Conservation (phyloP, 2,888 invertebrate genomes). For the Harmothoe impar region DNA sequence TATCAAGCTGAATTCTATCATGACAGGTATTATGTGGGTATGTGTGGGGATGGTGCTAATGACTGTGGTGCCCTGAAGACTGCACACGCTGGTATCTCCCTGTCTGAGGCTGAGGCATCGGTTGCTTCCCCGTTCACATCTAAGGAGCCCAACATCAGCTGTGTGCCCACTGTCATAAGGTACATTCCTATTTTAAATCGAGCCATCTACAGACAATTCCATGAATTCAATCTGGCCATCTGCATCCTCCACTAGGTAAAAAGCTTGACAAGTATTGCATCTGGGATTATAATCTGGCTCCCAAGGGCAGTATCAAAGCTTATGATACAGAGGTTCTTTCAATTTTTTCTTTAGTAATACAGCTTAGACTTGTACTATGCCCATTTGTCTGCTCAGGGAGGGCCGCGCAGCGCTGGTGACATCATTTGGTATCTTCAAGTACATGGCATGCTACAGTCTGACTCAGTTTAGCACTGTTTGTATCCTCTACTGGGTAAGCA, state of each 20-base stretch:
- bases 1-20: neutral
- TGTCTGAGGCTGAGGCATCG: slow-evolving; percentile 86
- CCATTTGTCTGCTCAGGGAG: slow-evolving; percentile 86
- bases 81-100: slow-evolving; percentile 84
- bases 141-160: slow-evolving; percentile 82
- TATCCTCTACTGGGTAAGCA: slow-evolving; percentile 91
- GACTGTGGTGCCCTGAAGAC: slow-evolving; percentile 82
- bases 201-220: no score
- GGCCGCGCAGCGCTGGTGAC: slow-evolving; percentile 97
- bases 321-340: no score
- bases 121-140: slow-evolving; percentile 87
- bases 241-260: no score
- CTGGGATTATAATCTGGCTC: no score
- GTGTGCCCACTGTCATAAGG: slow-evolving; percentile 82
- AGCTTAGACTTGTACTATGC: neutral
- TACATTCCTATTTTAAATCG: slow-evolving; percentile 70
- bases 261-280: no score
- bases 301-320: no score
- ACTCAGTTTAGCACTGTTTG: slow-evolving; percentile 96
- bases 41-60: slow-evolving; percentile 84
- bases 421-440: slow-evolving; percentile 98
- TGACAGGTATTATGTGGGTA: slow-evolving; percentile 82
- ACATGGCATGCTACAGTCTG: slow-evolving; percentile 97
- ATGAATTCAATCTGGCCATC: no score
- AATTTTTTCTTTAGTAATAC: no score